phyloP scores from a whole-genome alignment of 2,797 vertebrate species.

The Neostethus bicornis region DNA sequence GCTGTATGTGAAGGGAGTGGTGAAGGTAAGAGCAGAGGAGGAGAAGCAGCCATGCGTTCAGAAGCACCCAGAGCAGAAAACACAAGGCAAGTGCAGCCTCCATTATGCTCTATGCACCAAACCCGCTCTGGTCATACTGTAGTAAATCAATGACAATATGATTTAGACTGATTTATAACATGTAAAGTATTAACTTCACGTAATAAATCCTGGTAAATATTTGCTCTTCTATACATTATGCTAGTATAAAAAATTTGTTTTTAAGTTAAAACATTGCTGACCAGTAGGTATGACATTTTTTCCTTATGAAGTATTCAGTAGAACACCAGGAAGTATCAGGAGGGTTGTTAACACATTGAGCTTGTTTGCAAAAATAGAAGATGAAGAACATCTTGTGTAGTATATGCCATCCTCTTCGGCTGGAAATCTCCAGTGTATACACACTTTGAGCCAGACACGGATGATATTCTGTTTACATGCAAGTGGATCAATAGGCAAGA shows the following conservation, averaged over 20 bases:
- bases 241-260: not conserved
- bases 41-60: slow-evolving; percentile 54
- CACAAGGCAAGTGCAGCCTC: slow-evolving; percentile 41
- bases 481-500: slow-evolving; percentile 60
- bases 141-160: slow-evolving; percentile 6
- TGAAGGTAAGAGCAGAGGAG: slow-evolving; percentile 15
- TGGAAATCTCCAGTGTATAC: slow-evolving; percentile 60
- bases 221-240: not conserved
- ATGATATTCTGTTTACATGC: slow-evolving; percentile 62
- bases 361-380: slow-evolving; percentile 58
- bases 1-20: slow-evolving; percentile 42
- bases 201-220: not conserved
- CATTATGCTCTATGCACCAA: slow-evolving; percentile 40
- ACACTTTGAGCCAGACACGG: slow-evolving; percentile 49
- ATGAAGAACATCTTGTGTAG: slow-evolving; percentile 31
- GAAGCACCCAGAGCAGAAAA: slow-evolving; percentile 51
- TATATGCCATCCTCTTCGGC: slow-evolving; percentile 30
- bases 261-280: not conserved
- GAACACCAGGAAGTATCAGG: slow-evolving; percentile 38
- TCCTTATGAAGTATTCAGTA: slow-evolving; percentile 24
- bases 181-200: slow-evolving; percentile 13
- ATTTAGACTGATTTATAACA: slow-evolving; percentile 41
- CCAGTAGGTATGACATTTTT: slow-evolving; percentile 32
- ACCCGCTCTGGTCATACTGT: slow-evolving; percentile 28
- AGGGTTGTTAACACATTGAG: slow-evolving; percentile 52